Evolutionary conservation across 1,140 invertebrate species (phyloP), one percentile per base, ranked within the genome.

Genomic region (Potamilus streckersoni): DNA sequence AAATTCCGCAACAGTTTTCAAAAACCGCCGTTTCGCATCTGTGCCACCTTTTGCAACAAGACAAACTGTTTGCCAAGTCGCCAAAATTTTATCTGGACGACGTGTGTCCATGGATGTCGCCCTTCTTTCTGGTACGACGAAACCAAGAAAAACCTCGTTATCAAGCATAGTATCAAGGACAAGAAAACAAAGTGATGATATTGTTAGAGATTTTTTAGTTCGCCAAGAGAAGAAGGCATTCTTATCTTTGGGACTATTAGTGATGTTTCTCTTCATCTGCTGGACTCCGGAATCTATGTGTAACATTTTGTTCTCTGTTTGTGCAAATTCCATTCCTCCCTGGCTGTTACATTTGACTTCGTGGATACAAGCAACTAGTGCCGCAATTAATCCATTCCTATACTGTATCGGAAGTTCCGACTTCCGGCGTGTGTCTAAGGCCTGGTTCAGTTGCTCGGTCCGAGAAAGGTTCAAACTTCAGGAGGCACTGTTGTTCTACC

Each of bases 361-460:
- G 60, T 86, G 85, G 80, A 73, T 87, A 17, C 60, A 83, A n/a
- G 74, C 83, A 1, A 64, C 75, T 56, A 86, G 85, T 71, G 81
- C 86, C 0, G 80, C 81, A 3, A 76, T 87, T 8, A 87, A 87
- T 61, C 86, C 86, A 0, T 83, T 87, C 63, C 73, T 87, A n/a
- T 87, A 87, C 73, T 84, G 84, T 49, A 69, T 87, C 16, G 81
- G 85, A n/a, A 87, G 85, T 73, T 74, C 71, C 6, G 85, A 85
- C 75, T 84, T 86, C 64, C 76, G 83, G 20, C 80, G 82, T 67
- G 79, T 83, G n/a, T 69, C 84, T 6, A 76, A 73, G 65, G 62
- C 69, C 14, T 86, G 83, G 81, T 55, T 77, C 12, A 68, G 69
- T 66, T 20, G 38, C 38, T 49, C 38, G 38, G 38, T 49, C 38